Evolutionary conservation across 1,140 invertebrate species (phyloP), one percentile per base, ranked within the genome.

Genomic region (Theocolax elegans): DNA sequence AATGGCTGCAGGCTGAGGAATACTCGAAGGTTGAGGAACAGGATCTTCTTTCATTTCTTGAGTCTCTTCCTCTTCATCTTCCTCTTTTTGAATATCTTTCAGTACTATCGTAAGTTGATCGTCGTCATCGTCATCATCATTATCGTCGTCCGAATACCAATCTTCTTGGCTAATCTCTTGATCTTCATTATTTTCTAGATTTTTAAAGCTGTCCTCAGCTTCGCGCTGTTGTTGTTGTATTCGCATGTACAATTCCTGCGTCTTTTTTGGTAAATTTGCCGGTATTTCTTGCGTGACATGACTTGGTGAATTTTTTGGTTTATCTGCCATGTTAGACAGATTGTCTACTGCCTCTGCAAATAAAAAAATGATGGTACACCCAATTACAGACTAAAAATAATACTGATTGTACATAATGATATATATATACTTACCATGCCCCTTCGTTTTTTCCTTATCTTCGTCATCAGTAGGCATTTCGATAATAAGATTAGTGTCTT

Each of bases 91-190:
- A 19, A 67, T 75, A 58, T 85, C 82, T 64, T 83, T 83, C 1
- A 84, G 66, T n/a, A 83, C 85, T 44, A 86, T 86, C 6, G 82
- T 83, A n/a, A 86, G 72, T 49, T 72, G 63, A 77, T 83, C 80
- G 15, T 82, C 81, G 2, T 81, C 81, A 0, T 84, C 81, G 7
- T 84, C 80, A n/a, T 83, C 80, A 13, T 85, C 83, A 35, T 92
- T 91, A 71, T 92, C 91, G 58, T 94, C 92, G 74, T 91, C 92
- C 0, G 91, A 93, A 78, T 93, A 93, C 92, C 92, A 93, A 77
- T 92, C 90, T 67, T 92, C 91, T 69, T 91, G 88, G 58, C 87
- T 86, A 35, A 89, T 83, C 72, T 87, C 87, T 60, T 88, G 87
- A 40, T 87, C 81, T 46, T 89, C 86, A 60, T 85, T 83, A 31